Base-by-base conservation (phyloP, 2,888 invertebrate species). In the Cephus rjabovi region DNA sequence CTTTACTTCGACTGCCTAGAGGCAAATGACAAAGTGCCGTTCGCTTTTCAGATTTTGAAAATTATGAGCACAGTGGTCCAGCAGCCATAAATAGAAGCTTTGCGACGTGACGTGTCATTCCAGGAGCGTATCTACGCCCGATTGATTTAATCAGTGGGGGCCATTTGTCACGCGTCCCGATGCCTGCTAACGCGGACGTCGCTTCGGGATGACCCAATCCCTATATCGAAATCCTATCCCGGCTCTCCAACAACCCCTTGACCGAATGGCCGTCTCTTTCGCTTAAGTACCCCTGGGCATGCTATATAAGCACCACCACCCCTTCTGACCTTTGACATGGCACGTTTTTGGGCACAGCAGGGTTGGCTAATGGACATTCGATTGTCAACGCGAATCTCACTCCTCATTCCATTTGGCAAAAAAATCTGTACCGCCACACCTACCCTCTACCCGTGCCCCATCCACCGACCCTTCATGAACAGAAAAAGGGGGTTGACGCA, bases 91-190 rank as follows among this genome's bases (percentile, higher is more conserved):
- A 84, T 80, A 82, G 78, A 73, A 40, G 75, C 73, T 33, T 76
- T 78, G 77, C 80, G 76, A 79, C 80, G 78, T 56, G 56, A 56
- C 56, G 71, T 71, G 71, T 71, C 71, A 34, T 34, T 71, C 33
- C 33, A 71, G 78, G 82, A 79, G 74, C 73, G 79, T 81, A 77
- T 82, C 81, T 82, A 79, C 81, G n/a, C 68, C 34, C 37, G 73
- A 78, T 78, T 77, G 82, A 84, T 86, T 86, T 85, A 86, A 87
- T 86, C 86, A 80, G 82, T 79, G 75, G 80, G 75, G 77, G 77
- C 79, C 81, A 85, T 87, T 86, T 85, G 86, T 87, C 86, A 86
- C 80, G 40, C 73, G 75, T 56, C 56, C 9, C 56, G 56, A 56
- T 56, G 56, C 23, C 56, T 23, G 56, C 56, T 56, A 56, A 56